phyloP scores from a whole-genome alignment of 2,113 vertebrate genomes.

The Salvelinus namaycush region DNA sequence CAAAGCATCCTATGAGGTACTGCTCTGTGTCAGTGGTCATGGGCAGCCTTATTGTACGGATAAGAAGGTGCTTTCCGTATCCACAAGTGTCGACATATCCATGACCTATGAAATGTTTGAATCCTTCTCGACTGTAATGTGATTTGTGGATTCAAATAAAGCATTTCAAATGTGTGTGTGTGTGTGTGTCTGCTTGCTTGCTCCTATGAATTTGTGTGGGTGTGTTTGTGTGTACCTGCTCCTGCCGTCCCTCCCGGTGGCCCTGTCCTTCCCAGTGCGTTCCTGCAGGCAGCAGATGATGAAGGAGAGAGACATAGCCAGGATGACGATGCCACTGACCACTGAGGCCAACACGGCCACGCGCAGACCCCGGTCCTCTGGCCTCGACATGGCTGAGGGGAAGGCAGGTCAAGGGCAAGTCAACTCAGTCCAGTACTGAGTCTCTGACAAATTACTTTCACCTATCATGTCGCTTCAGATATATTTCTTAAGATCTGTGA shows the following conservation, averaged over 20 bases:
- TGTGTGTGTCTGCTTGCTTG: neutral
- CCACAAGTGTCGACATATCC: too few relatives aligned
- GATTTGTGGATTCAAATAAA: too few relatives aligned
- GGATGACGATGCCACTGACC: conserved; percentile 79
- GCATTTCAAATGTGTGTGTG: too few relatives aligned
- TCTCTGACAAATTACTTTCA: too few relatives aligned
- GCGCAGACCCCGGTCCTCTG: conserved; percentile 68
- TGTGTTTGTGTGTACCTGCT: conserved; percentile 53
- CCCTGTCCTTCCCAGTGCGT: conserved; percentile 46
- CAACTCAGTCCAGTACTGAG: neutral
- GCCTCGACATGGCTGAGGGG: conserved; percentile 69
- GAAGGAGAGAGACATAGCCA: conserved; percentile 80
- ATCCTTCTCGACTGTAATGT: too few relatives aligned
- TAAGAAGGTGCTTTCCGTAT: neutral
- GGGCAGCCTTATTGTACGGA: too few relatives aligned
- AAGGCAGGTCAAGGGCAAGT: neutral
- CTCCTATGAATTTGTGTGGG: neutral
- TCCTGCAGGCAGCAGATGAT: conserved; percentile 80
- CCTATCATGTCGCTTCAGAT: too few relatives aligned
- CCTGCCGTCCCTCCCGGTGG: neutral
- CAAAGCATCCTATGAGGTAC: too few relatives aligned
- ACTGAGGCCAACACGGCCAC: conserved; percentile 78
- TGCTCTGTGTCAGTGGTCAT: too few relatives aligned
- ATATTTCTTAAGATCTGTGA: too few relatives aligned
- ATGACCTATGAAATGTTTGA: too few relatives aligned